These are phyloP conservation scores for Amblyraja radiata DNA, from an alignment of 2,797 vertebrate species.

Conservation along the genomic window DNA sequence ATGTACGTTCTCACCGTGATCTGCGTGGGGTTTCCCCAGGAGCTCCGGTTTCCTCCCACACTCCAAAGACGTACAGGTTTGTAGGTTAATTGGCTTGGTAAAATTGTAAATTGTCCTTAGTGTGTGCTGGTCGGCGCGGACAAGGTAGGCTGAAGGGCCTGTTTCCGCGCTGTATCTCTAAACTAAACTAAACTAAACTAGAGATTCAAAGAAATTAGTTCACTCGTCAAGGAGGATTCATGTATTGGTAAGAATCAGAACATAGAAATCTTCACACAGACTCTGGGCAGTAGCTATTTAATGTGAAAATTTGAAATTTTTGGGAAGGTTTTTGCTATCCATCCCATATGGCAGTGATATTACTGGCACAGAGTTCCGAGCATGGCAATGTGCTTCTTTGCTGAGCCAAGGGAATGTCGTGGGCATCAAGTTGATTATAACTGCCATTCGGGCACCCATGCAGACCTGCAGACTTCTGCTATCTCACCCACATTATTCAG, in stretches of 20 bases:
- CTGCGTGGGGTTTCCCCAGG: too few relatives aligned
- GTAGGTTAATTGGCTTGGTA: too few relatives aligned
- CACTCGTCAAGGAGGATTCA: constrained; percentile 73
- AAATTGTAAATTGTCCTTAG: too few relatives aligned
- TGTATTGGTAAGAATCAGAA: constrained; percentile 56
- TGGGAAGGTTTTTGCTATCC: background rate
- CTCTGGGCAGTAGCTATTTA: background rate
- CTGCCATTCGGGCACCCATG: too few relatives aligned
- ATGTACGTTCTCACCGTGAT: too few relatives aligned
- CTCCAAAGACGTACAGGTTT: too few relatives aligned
- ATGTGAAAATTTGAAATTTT: background rate
- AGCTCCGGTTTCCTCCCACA: too few relatives aligned
- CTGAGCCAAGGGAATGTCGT: background rate
- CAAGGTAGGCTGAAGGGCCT: too few relatives aligned
- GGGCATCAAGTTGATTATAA: background rate
- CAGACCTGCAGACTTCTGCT: too few relatives aligned
- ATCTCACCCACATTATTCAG: background rate
- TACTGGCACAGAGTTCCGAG: background rate
- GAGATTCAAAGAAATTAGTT: constrained; percentile 74
- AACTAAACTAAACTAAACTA: constrained; percentile 49
- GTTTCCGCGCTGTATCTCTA: too few relatives aligned
- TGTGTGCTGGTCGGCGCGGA: too few relatives aligned
- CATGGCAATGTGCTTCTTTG: background rate
- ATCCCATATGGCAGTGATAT: background rate
- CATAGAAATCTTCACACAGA: background rate